phyloP scores from a whole-genome alignment of 2,888 invertebrate species.

The Trachelus iudaicus region DNA sequence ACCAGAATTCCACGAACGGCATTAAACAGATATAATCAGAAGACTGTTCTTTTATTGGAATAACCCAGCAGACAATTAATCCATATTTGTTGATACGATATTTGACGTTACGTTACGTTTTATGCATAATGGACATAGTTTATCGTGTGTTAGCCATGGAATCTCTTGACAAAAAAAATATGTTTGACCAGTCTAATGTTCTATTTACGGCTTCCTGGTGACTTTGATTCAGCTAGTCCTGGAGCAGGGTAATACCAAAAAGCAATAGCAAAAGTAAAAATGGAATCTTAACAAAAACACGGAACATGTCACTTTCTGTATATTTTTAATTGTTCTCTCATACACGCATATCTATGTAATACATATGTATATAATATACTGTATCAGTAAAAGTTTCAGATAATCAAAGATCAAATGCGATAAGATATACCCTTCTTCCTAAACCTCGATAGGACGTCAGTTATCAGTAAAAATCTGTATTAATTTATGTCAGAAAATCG shows the following conservation, averaged over 20 bases:
- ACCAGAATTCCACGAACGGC: slow-evolving; percentile 1
- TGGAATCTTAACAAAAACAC: not conserved
- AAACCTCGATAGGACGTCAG: not conserved
- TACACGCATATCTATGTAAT: not conserved
- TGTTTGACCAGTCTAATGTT: not conserved
- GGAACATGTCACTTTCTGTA: not conserved
- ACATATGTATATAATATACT: not conserved
- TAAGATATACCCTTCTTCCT: not conserved
- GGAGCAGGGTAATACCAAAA: not conserved
- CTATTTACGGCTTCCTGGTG: not conserved
- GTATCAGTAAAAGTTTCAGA: not conserved
- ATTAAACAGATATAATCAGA: slow-evolving; percentile 11
- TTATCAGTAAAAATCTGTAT: not conserved
- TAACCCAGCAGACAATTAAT: not conserved
- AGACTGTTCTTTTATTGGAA: not conserved
- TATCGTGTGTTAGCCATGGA: not conserved
- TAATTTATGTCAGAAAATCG: not conserved
- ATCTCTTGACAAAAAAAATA: not conserved
- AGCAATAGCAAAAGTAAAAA: not conserved
- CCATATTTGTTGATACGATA: not conserved
- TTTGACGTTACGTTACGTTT: not conserved
- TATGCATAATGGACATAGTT: not conserved
- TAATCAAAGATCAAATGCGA: not conserved
- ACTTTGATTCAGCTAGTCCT: not conserved
- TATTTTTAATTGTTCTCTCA: not conserved